Evolutionary conservation across 2,113 vertebrate genomes (phyloP).

Genomic region (Pleuronectes platessa): DNA sequence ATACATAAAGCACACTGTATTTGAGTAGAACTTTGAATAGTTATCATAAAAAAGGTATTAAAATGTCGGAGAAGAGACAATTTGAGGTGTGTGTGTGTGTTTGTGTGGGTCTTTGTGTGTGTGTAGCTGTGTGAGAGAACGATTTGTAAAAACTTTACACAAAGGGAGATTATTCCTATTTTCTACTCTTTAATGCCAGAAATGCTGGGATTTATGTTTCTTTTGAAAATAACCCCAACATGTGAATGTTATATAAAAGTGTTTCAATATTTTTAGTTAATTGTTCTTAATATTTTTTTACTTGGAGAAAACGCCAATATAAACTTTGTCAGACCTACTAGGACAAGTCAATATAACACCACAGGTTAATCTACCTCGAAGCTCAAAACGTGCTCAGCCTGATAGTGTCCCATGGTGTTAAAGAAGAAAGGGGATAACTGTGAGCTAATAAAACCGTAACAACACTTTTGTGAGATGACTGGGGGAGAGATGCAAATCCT

Average conservation of each 20-base stretch:
- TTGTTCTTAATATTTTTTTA: not conserved
- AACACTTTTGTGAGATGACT: conserved; percentile 16
- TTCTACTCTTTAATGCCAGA: no score
- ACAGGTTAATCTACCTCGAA: not conserved
- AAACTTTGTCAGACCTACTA: not conserved
- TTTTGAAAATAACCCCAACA: conserved; percentile 11
- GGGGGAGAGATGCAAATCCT: conserved; percentile 37
- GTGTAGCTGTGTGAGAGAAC: not conserved
- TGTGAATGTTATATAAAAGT: not conserved
- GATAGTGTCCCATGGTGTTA: not conserved
- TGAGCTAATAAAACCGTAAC: conserved; percentile 24
- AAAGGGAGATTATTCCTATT: no score
- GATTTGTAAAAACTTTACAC: no score
- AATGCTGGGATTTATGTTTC: not conserved
- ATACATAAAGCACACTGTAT: no score
- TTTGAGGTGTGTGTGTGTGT: not conserved
- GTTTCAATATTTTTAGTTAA: not conserved
- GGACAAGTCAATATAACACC: not conserved
- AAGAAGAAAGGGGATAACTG: conserved; percentile 5
- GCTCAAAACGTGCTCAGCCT: not conserved
- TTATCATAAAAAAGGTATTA: not conserved
- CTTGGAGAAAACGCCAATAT: not conserved
- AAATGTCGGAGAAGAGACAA: no score
- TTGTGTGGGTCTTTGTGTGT: not conserved
- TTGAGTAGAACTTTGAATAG: no score